Percentiles rank a stretch among this genome's conserved stretches.
Conservation (phyloP, 2,888 invertebrate species). For the Pantelozetes paolii region DNA sequence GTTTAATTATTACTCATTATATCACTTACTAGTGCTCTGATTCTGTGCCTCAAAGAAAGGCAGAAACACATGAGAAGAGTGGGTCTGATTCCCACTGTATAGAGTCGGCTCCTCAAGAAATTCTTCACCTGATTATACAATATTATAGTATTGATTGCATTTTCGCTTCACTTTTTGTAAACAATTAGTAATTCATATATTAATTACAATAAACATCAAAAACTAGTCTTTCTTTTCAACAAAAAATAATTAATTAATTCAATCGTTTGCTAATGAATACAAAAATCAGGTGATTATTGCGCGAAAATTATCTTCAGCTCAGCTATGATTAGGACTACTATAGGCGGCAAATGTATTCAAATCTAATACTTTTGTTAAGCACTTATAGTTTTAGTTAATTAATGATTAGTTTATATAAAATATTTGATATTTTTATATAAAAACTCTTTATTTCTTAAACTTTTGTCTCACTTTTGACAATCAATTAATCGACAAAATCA, state of each 20-base stretch:
- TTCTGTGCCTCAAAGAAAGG: conserved; percentile 74
- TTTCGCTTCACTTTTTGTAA: neutral
- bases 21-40: conserved; percentile 67
- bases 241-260: conserved; percentile 15
- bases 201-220: neutral
- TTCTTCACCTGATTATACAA: conserved; percentile 53
- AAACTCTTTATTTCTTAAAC: neutral
- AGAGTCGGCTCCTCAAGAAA: conserved; percentile 52
- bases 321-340: conserved; percentile 26
- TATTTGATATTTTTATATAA: too few relatives aligned
- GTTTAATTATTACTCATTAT: conserved; percentile 37
- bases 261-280: conserved; percentile 20
- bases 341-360: conserved; percentile 34
- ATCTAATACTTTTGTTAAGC: neutral
- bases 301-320: conserved; percentile 26
- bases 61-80: conserved; percentile 73
- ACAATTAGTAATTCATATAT: neutral
- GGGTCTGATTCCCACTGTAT: conserved; percentile 64
- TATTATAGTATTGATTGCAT: conserved; percentile 7
- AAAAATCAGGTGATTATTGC: conserved; percentile 33
- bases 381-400: too few relatives aligned
- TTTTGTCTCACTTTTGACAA: neutral
- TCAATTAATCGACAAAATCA: too few relatives aligned
- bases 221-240: conserved; percentile 5
- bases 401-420: too few relatives aligned